These are phyloP conservation scores for Bursaphelenchus okinawaensis DNA, from an alignment of 2,888 invertebrate genomes.

Conservation along the genomic window DNA sequence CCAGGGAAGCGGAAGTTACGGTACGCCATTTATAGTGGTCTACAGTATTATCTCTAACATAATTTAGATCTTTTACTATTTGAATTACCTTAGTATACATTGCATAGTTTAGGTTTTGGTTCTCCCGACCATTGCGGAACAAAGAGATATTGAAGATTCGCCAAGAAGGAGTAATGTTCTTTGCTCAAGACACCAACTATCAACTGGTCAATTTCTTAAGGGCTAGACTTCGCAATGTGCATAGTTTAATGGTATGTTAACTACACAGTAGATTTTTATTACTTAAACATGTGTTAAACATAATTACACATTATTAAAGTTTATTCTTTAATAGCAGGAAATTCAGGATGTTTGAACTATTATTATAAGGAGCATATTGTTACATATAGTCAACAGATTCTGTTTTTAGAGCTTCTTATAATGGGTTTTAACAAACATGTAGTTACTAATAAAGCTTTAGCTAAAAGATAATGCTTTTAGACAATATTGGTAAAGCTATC, in stretches of 20 bases:
- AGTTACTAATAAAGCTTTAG: too few species aligned
- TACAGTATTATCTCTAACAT: too few species aligned
- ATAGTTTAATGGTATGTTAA: slow-evolving; percentile 24
- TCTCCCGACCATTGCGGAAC: slow-evolving; percentile 71
- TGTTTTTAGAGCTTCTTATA: too few species aligned
- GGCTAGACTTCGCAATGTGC: slow-evolving; percentile 26
- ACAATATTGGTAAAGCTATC: neutral
- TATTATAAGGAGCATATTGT: too few species aligned
- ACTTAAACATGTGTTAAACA: too few species aligned
- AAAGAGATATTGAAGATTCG: slow-evolving; percentile 65
- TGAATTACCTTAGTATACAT: slow-evolving; percentile 17
- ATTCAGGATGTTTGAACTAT: too few species aligned
- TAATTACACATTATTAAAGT: too few species aligned
- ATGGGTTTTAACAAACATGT: too few species aligned
- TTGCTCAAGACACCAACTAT: slow-evolving; percentile 66
- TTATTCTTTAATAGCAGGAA: too few species aligned
- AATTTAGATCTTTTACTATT: slow-evolving; percentile 1
- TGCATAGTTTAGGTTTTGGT: slow-evolving; percentile 64
- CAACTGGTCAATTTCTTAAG: slow-evolving; percentile 66
- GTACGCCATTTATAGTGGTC: slow-evolving; percentile 14
- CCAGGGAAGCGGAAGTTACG: slow-evolving; percentile 62
- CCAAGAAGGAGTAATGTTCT: slow-evolving; percentile 70
- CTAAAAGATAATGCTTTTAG: neutral
- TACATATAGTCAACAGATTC: too few species aligned
- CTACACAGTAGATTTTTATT: neutral